Evolutionary conservation across 2,113 vertebrate genomes (phyloP), one percentile per base, ranked within the genome.

Genomic region (Limnothrissa miodon): DNA sequence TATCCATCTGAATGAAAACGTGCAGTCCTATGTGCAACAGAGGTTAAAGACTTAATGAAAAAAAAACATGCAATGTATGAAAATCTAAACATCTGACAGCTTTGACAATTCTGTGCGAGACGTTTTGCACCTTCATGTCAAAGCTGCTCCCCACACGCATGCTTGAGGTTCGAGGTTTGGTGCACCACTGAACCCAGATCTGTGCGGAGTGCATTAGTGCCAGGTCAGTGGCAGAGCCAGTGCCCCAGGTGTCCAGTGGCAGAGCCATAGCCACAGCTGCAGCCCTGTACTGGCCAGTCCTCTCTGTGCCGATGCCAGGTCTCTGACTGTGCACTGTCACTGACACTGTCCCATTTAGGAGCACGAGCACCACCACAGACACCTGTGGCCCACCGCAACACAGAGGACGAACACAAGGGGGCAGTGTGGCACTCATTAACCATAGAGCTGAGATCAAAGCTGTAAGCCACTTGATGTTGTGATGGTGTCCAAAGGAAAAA

Each of bases 401-500:
- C 66, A 13, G 11, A 74, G 4, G 4, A 39, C 10, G 4, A 4
- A 15, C 66, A 74, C 66, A 74, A 74, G 66, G 66, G 66, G 66
- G 66, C 66, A 74, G 66, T 74, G 66, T 74, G 66, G 29, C 66
- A 74, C 66, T 15, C 66, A 74, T 33, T 74, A 74, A 15, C 13
- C 33, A 36, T 74, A 39, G 21, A 56, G 51, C 51, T 56, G 4
- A 56, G 51, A 56, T 56, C 51, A 17, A 7, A 25, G 59, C 25
- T 62, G 59, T 1, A 33, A 74, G 29, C 29, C 29, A 70, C 62
- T 70, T 36, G 29, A 33, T 74, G n/a, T 29, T 66, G 25, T 74
- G 66, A 36, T 17, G 66, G 25, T 33, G 66, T 74, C 66, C 29
- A 29, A 74, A 15, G 5, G 13, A 74, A 74, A 36, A 36, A 21